Conservation (phyloP, 2,797 vertebrate genomes). For the Betta splendens region DNA sequence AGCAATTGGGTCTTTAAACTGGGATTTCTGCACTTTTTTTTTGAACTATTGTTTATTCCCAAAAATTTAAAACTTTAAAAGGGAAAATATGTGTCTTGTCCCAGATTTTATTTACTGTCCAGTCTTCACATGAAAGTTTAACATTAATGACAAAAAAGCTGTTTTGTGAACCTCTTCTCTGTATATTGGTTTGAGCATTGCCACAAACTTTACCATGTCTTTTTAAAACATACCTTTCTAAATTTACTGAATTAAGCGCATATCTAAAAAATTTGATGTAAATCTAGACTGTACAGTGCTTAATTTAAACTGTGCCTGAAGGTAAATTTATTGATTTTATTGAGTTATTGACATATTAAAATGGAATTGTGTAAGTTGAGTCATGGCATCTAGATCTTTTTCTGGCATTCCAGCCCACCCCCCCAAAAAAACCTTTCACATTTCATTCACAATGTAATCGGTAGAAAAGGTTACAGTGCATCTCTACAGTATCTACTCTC, state of each 20-base stretch:
- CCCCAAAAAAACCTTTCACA: no score
- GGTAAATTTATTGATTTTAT: conserved; percentile 8
- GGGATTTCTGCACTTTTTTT: not conserved
- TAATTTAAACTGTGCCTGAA: conserved; percentile 5
- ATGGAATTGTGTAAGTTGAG: no score
- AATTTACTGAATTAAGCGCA: not conserved
- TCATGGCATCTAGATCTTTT: no score
- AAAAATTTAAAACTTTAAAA: no score
- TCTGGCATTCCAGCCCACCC: no score
- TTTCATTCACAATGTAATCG: no score
- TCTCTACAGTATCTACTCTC: no score
- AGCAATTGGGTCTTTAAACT: not conserved
- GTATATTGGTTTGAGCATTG: no score
- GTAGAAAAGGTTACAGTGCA: no score
- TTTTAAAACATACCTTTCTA: not conserved
- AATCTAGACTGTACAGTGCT: conserved; percentile 1
- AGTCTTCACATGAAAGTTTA: not conserved
- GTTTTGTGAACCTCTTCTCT: no score
- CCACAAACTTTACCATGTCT: not conserved
- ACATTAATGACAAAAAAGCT: not conserved
- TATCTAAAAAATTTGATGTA: not conserved
- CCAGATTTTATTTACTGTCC: no score
- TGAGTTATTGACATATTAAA: conserved; percentile 2
- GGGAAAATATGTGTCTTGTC: not conserved
- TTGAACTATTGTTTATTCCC: no score